These are phyloP conservation scores for Lateolabrax maculatus DNA, from an alignment of 2,797 vertebrate genomes.

Conservation along the genomic window DNA sequence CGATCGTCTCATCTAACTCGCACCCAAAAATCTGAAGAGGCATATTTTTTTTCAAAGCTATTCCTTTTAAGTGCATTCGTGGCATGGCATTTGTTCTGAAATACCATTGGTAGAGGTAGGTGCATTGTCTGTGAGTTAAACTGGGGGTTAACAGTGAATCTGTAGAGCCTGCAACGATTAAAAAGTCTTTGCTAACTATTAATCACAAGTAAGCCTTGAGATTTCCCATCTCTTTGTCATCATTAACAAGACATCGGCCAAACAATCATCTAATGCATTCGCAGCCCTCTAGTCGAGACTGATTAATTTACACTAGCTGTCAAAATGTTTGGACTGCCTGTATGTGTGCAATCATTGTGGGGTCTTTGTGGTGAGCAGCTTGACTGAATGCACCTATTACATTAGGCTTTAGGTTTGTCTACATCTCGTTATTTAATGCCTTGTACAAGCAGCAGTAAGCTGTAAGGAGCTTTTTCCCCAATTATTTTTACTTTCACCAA, in stretches of 20 bases:
- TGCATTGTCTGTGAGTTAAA: background rate
- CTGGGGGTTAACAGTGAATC: background rate
- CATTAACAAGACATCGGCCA: background rate
- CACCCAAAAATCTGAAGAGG: background rate
- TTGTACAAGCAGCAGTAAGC: slow-evolving; percentile 5
- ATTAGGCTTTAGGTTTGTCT: slow-evolving; percentile 19
- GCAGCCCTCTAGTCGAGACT: background rate
- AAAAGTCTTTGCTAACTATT: background rate
- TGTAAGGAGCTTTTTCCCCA: background rate
- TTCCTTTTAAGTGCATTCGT: background rate
- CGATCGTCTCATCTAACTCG: background rate
- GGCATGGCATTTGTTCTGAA: background rate
- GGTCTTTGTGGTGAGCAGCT: slow-evolving; percentile 9
- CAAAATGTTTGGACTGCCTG: background rate
- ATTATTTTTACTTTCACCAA: slow-evolving; percentile 19
- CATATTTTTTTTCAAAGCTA: too few relatives aligned
- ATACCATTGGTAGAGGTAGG: background rate
- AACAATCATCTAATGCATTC: background rate
- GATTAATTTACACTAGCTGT: background rate
- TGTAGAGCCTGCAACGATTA: background rate
- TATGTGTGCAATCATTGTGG: background rate
- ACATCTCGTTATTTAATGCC: background rate
- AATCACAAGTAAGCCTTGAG: background rate
- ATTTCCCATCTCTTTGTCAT: background rate
- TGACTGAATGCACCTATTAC: background rate